Evolutionary conservation across 1,140 invertebrate genomes (phyloP).

Genomic region (Leptopilina boulardi): DNA sequence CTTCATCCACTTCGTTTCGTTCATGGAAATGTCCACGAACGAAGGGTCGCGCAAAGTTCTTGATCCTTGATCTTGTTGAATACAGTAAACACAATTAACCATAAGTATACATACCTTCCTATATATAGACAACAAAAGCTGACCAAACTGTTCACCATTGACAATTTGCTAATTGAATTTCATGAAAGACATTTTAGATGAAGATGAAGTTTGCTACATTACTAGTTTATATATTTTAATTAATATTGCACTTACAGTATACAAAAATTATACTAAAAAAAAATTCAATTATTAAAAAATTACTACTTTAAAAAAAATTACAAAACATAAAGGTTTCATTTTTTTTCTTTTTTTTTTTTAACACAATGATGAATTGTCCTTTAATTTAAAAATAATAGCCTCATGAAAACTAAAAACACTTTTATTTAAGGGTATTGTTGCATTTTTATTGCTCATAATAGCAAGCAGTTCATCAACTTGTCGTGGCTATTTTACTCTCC

Average conservation of each 20-base stretch:
- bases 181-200: neutral
- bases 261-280: no score
- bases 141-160: neutral
- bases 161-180: slow-evolving; percentile 1
- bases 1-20: slow-evolving; percentile 42
- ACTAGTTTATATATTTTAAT: neutral
- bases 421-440: slow-evolving; percentile 34
- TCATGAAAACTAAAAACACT: neutral
- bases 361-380: no score
- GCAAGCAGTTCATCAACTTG: slow-evolving; percentile 24
- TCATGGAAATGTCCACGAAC: slow-evolving; percentile 46
- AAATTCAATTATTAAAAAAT: no score
- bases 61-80: slow-evolving; percentile 26
- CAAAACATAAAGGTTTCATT: no score
- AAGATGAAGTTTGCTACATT: neutral
- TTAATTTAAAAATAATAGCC: neutral
- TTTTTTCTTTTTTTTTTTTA: no score
- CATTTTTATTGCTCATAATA: neutral
- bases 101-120: slow-evolving; percentile 13
- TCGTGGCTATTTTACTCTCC: slow-evolving; percentile 49
- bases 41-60: slow-evolving; percentile 39
- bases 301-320: no score
- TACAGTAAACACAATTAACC: slow-evolving; percentile 22
- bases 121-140: slow-evolving; percentile 21
- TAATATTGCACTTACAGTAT: no score